These are phyloP conservation scores for Phorcus lineatus DNA, from an alignment of 2,888 invertebrate genomes.

Conservation along the genomic window DNA sequence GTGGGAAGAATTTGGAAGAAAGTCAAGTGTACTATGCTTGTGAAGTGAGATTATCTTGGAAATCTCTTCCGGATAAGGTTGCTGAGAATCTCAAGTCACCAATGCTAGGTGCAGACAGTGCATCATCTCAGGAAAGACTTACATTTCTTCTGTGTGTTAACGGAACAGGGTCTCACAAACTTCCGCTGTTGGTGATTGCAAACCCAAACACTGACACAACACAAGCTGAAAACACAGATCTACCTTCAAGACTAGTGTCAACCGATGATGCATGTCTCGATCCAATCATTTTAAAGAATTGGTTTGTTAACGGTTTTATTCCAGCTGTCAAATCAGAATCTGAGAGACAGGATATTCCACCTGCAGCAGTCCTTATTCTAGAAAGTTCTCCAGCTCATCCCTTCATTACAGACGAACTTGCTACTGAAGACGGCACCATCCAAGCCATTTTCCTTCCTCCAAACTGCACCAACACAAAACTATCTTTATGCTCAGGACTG, in stretches of 20 bases:
- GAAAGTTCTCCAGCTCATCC: conserved; percentile 16
- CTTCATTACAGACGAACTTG: not conserved
- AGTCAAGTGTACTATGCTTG: conserved; percentile 21
- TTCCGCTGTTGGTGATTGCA: conserved; percentile 25
- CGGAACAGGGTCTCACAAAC: conserved; percentile 27
- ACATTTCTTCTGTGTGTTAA: conserved; percentile 29
- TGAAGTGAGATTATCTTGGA: conserved; percentile 22
- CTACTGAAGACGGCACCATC: not conserved
- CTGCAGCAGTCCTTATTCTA: conserved; percentile 21
- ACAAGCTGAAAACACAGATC: conserved; percentile 8
- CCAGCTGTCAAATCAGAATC: not conserved
- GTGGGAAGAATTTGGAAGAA: conserved; percentile 20
- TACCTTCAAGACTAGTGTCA: not conserved
- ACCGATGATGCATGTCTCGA: conserved; percentile 4
- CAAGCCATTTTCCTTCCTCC: conserved; percentile 10
- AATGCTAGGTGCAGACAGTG: no score
- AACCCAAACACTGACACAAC: not conserved
- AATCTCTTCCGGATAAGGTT: not conserved
- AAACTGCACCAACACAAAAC: conserved; percentile 4
- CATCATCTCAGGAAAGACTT: conserved; percentile 1
- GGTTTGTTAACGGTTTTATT: conserved; percentile 2
- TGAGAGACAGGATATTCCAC: not conserved
- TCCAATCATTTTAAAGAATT: conserved; percentile 7
- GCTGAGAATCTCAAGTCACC: not conserved
- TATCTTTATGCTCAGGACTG: not conserved